Evolutionary conservation across 2,888 invertebrate genomes (phyloP), one percentile per base, ranked within the genome.

Genomic region (Agonopterix arenella): DNA sequence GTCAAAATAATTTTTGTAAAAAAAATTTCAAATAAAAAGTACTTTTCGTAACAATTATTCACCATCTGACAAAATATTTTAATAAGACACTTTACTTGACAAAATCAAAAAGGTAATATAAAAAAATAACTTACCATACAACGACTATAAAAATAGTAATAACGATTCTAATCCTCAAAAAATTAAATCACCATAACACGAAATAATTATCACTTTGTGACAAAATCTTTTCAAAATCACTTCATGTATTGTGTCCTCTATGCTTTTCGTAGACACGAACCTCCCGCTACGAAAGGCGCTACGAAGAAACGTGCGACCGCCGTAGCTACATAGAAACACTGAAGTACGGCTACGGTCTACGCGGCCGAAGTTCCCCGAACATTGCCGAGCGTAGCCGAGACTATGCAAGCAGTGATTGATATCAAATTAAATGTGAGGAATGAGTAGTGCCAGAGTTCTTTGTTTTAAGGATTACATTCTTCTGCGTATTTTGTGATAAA

Each of bases 401-500:
- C 70, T 73, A 69, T 72, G 75, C 81, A 80, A 80, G 80, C 80
- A 68, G 84, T 86, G 88, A 89, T 89, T 88, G 88, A 89, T 86
- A 86, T 84, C 78, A 86, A 88, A 89, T 86, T 85, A 85, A 85
- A 88, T 86, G 84, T 84, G 79, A 84, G 79, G 76, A 85, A 85
- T 83, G 82, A 83, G 77, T 84, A 86, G 84, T 84, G 83, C 70
- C 66, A 69, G 71, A 71, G 76, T 74, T 74, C 84, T 85, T 86
- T 86, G 85, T 89, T 84, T 84, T 71, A 77, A 79, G 78, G 78
- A 81, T 83, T 80, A 77, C 70, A 65, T 77, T 80, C 80, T 79
- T 54, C 59, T 48, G 59, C 56, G 56, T 64, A 56, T 62, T 54
- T 54, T 50, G 45, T 45, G 50, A 45, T 50, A 57, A 52, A 55